phyloP scores from a whole-genome alignment of 2,888 invertebrate genomes.

The Sinotaia quadrata region DNA sequence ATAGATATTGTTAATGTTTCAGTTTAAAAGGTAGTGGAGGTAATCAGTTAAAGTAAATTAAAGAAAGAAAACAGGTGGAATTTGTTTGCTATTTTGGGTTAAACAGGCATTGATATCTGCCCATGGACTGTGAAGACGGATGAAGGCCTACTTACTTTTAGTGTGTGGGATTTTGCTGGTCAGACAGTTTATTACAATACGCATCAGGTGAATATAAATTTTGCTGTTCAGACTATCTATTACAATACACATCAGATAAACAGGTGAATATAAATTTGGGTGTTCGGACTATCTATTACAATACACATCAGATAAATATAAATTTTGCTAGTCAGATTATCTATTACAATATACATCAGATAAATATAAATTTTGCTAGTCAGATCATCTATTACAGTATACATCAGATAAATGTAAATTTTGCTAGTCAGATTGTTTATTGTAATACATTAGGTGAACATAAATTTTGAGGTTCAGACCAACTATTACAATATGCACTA shows the following conservation, averaged over 20 bases:
- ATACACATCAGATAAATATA: slow-evolving; percentile 69
- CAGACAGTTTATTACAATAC: slow-evolving; percentile 73
- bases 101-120: slow-evolving; percentile 67
- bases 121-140: slow-evolving; percentile 60
- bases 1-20: too few relatives aligned
- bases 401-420: slow-evolving; percentile 66
- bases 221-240: too few relatives aligned
- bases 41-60: too few relatives aligned
- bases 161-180: slow-evolving; percentile 72
- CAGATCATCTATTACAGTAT: slow-evolving; percentile 73
- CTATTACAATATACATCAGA: too few relatives aligned
- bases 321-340: too few relatives aligned
- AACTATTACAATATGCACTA: slow-evolving; percentile 73
- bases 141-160: slow-evolving; percentile 61
- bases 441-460: too few relatives aligned
- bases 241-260: too few relatives aligned
- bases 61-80: too few relatives aligned
- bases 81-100: too few relatives aligned
- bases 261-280: too few relatives aligned
- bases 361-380: slow-evolving; percentile 72
- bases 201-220: slow-evolving; percentile 66
- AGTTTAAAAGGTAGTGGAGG: too few relatives aligned
- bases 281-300: slow-evolving; percentile 72
- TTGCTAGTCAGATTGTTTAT: too few relatives aligned
- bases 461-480: slow-evolving; percentile 72